A percentile compares a stretch with the other conserved stretches of the same genome.
Conservation (phyloP, 2,797 vertebrate genomes). For the Mycteria americana region DNA sequence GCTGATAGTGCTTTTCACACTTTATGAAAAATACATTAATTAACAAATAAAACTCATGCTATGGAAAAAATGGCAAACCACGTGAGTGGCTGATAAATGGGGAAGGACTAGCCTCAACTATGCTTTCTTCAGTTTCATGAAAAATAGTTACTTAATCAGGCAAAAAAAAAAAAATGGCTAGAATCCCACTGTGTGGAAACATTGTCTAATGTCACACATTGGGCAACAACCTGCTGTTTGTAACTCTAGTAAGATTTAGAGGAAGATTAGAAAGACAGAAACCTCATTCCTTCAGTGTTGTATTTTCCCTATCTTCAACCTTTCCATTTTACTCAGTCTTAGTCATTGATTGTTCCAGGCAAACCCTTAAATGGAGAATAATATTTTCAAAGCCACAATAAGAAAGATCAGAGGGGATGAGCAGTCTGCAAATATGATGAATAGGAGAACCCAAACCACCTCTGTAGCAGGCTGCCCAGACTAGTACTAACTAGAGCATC, state of each 20-base stretch:
- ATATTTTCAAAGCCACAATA: neutral
- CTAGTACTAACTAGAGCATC: neutral
- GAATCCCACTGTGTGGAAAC: constrained; percentile 49
- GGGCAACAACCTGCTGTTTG: constrained; percentile 59
- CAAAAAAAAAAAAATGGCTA: neutral
- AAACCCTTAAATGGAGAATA: neutral
- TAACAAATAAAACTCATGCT: neutral
- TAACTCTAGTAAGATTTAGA: constrained; percentile 22
- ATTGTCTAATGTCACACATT: constrained; percentile 53
- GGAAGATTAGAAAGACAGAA: constrained; percentile 57
- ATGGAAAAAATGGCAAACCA: neutral
- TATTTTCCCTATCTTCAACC: constrained; percentile 56
- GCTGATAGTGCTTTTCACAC: neutral
- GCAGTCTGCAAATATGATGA: neutral
- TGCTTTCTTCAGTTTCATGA: constrained; percentile 12
- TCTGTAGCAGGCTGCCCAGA: neutral
- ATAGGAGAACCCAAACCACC: neutral
- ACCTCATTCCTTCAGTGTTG: constrained; percentile 19
- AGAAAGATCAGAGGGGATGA: neutral
- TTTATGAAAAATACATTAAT: neutral
- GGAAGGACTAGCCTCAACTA: neutral
- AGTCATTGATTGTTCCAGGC: constrained; percentile 41
- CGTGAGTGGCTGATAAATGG: neutral
- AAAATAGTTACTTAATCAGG: constrained; percentile 15
- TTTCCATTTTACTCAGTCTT: constrained; percentile 56